Conservation (phyloP, 2,797 vertebrate genomes). For the Syngnathus rostellatus region DNA sequence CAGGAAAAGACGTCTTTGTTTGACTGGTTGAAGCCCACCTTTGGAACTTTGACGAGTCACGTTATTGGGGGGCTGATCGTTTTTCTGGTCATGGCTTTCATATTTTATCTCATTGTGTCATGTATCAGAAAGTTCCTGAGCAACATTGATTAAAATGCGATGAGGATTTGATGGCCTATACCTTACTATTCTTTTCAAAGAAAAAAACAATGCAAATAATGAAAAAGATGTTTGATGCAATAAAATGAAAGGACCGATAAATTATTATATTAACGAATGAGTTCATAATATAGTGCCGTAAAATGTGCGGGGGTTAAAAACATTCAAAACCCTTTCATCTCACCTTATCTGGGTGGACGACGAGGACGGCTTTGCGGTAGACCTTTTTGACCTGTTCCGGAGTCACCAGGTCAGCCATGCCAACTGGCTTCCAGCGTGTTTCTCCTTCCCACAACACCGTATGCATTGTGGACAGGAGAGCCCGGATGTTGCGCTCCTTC, state of each 20-base stretch:
- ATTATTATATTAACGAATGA: no score
- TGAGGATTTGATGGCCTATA: neutral
- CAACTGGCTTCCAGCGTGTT: constrained; percentile 89
- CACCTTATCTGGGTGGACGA: constrained; percentile 97
- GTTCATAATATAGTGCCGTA: no score
- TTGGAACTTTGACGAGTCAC: constrained; percentile 13
- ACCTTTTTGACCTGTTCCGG: constrained; percentile 98
- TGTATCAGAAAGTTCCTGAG: constrained; percentile 39
- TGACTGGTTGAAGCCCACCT: constrained; percentile 20
- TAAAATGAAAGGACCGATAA: neutral
- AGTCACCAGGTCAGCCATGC: constrained; percentile 97
- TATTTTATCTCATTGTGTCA: constrained; percentile 27
- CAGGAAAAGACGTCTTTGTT: constrained; percentile 26
- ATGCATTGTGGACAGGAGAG: constrained; percentile 95
- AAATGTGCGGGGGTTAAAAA: neutral
- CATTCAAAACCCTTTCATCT: constrained; percentile 30
- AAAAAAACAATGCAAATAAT: neutral
- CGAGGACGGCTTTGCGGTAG: constrained; percentile 90
- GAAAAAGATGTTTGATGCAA: neutral
- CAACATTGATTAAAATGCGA: neutral
- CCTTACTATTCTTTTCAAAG: no score
- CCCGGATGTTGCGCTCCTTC: constrained; percentile 95
- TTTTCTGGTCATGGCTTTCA: constrained; percentile 19
- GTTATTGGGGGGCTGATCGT: constrained; percentile 17
- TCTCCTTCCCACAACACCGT: constrained; percentile 96